These are phyloP conservation scores for Nothocercus nigrocapillus DNA, from an alignment of 2,113 vertebrate species.

Conservation along the genomic window DNA sequence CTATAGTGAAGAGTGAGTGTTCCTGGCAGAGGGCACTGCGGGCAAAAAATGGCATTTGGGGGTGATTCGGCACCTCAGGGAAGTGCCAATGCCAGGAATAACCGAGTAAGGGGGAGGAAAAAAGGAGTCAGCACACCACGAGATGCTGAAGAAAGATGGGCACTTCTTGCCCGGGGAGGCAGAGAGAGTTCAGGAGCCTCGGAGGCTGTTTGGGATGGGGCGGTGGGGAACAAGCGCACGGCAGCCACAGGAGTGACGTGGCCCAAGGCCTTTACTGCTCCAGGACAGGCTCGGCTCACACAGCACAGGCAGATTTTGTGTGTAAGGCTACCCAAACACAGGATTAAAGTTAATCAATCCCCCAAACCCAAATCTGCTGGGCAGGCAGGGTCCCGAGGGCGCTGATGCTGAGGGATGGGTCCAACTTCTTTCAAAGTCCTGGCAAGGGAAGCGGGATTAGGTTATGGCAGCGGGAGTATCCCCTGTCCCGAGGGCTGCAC, in stretches of 20 bases:
- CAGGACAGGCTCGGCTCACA: too few species aligned
- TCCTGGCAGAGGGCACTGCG: not conserved
- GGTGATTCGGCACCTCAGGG: not conserved
- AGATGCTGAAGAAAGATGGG: not conserved
- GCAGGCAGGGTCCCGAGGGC: accelerated
- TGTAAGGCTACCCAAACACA: not conserved
- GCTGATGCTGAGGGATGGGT: not conserved
- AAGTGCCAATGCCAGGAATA: not conserved
- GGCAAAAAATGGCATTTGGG: not conserved
- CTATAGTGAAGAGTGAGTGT: not conserved
- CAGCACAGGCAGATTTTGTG: accelerated
- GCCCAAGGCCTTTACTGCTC: not conserved
- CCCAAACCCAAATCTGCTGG: not conserved
- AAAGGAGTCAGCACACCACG: not conserved
- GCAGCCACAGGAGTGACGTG: accelerated
- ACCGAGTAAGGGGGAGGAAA: not conserved
- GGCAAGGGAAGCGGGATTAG: not conserved
- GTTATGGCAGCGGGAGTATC: accelerated
- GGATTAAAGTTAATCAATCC: not conserved
- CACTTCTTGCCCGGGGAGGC: not conserved
- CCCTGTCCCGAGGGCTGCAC: accelerated
- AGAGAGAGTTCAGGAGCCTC: too few species aligned
- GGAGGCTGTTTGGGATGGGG: accelerated
- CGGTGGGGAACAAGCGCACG: not conserved
- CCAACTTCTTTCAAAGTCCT: not conserved